Conservation (phyloP, 2,113 vertebrate genomes). For the Platysternon megacephalum region DNA sequence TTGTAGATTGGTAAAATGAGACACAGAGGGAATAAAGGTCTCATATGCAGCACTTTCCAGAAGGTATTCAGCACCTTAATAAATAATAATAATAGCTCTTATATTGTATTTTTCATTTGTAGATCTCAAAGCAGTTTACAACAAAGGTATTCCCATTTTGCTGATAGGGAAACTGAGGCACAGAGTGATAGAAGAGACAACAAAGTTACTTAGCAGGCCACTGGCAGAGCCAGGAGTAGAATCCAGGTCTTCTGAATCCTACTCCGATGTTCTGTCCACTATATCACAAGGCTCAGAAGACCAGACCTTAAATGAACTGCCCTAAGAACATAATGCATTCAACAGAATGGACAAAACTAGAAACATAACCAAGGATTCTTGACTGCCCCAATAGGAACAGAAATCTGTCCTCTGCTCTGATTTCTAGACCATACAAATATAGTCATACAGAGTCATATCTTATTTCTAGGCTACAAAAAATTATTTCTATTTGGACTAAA, state of each 20-base stretch:
- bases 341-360: not conserved
- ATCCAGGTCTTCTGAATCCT: not conserved
- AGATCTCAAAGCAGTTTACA: not conserved
- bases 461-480: not conserved
- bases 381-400: not conserved
- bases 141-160: not conserved
- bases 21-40: not conserved
- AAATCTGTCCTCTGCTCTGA: not conserved
- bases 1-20: not conserved
- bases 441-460: not conserved
- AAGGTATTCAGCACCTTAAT: not conserved
- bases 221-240: not conserved
- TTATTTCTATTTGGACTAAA: slow-evolving; percentile 5
- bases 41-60: not conserved
- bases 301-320: not conserved
- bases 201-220: not conserved
- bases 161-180: not conserved
- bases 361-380: not conserved
- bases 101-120: not conserved
- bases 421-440: not conserved
- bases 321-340: not conserved
- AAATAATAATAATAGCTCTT: not conserved
- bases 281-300: not conserved
- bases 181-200: not conserved
- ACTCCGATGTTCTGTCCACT: not conserved